Evolutionary conservation across 2,797 vertebrate genomes (phyloP), one percentile per base, ranked within the genome.

Genomic region (Xenops minutus): DNA sequence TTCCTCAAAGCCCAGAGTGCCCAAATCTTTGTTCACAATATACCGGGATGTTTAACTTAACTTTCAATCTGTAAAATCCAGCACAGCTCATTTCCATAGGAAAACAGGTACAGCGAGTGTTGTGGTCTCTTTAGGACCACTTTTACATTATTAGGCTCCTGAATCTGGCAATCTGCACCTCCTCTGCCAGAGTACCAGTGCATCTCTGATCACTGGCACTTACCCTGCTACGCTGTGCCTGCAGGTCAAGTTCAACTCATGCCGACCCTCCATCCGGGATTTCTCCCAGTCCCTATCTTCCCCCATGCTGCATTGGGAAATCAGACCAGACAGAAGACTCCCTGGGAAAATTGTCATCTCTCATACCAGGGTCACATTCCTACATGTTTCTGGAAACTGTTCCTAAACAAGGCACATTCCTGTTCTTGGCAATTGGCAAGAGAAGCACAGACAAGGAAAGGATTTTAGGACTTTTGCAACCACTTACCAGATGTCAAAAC

Each of bases 331-430:
- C 59, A 63, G n/a, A 85, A 55, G 3, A 0, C 52, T 90, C 68
- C 80, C 89, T 93, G 91, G 92, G 94, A 96, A 96, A 97, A 88
- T 69, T 55, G 84, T 88, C 71, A 77, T 71, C 51, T 93, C 88
- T 80, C 91, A 94, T 43, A 41, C 81, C 72, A 85, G 92, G 94
- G 95, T 95, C 96, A 94, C 94, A 94, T 95, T 94, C 95, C 86
- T 93, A 55, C 79, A 73, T 43, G 48, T 34, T 73, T 95, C 81
- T 95, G 88, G 90, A 88, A 62, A 77, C 61, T 77, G 82, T 85
- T 97, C 86, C 89, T 93, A 92, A 97, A 91, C 89, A 96, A 96
- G 76, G 61, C 81, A 86, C 88, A 87, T 93, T 95, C 83, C 82
- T 80, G 17, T 10, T 91, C 75, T 86, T 76, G 61, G 64, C 52